A percentile compares a stretch with the other conserved stretches of the same genome.
Evolutionary conservation across 2,888 invertebrate species (phyloP).

Genomic region (Ennomos fuscantarius): DNA sequence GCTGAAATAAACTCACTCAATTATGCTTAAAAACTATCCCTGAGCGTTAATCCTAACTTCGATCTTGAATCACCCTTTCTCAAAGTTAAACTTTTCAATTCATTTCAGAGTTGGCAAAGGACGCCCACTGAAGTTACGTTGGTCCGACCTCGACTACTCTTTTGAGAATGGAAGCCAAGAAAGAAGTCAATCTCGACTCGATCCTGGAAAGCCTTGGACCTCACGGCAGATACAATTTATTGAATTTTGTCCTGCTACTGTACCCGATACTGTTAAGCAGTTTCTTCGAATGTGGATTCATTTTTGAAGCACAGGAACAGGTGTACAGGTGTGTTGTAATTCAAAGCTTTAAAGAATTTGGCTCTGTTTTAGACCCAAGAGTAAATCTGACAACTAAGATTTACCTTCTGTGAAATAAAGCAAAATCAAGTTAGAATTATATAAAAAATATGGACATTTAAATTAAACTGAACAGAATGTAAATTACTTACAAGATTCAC

Average conservation of each 20-base stretch:
- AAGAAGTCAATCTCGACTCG: constrained; percentile 79
- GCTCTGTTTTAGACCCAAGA: no score
- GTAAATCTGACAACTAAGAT: no score
- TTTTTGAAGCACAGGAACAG: constrained; percentile 75
- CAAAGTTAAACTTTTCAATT: constrained; percentile 47
- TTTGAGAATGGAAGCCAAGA: constrained; percentile 68
- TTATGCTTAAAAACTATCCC: background rate
- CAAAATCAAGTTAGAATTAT: no score
- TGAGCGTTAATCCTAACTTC: background rate
- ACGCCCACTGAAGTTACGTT: constrained; percentile 19
- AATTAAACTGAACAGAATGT: no score
- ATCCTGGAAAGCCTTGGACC: constrained; percentile 76
- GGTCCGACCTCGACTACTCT: constrained; percentile 14
- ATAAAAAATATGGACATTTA: no score
- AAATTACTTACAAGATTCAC: no score
- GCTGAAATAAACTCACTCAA: no score
- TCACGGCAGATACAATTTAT: constrained; percentile 74
- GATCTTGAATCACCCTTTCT: constrained; percentile 8
- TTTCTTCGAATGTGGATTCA: constrained; percentile 78
- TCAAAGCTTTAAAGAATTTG: no score
- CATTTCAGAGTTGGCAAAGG: constrained; percentile 50
- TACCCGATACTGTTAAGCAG: constrained; percentile 74
- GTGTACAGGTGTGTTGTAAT: constrained; percentile 62
- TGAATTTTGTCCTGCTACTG: constrained; percentile 73
- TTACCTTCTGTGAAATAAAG: no score